These are phyloP conservation scores for Nansenia antarctica DNA, from an alignment of 2,113 vertebrate species.

Conservation along the genomic window DNA sequence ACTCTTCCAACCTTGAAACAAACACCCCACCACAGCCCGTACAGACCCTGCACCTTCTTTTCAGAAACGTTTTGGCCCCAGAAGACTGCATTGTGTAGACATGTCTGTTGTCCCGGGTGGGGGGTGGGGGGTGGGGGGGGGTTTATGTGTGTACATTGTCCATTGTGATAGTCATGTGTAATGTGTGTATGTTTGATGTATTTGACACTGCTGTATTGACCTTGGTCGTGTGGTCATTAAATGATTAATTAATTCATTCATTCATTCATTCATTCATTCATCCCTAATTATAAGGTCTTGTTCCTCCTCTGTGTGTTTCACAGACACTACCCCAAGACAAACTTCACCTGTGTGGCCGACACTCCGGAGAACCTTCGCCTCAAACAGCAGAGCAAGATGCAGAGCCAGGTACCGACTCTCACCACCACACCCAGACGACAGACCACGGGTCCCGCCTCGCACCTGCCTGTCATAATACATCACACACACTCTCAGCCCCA, in stretches of 20 bases:
- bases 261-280: too few species aligned
- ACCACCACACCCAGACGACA: not conserved
- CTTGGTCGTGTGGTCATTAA: too few species aligned
- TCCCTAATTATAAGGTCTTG: too few species aligned
- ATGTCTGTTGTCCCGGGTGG: slow-evolving; percentile 1
- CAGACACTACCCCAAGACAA: slow-evolving; percentile 97
- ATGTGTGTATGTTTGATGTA: too few species aligned
- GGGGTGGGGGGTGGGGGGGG: too few species aligned
- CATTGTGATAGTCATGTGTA: too few species aligned
- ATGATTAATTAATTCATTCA: too few species aligned
- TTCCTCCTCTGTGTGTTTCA: slow-evolving; percentile 28
- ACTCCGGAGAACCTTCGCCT: slow-evolving; percentile 97
- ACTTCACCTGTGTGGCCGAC: slow-evolving; percentile 94
- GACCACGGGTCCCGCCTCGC: not conserved
- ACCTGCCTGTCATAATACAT: not conserved
- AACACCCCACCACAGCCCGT: slow-evolving; percentile 17
- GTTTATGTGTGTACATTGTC: too few species aligned
- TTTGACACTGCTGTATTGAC: too few species aligned
- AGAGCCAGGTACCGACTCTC: slow-evolving; percentile 86
- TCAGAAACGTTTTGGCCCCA: slow-evolving; percentile 42
- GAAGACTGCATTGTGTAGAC: slow-evolving; percentile 34
- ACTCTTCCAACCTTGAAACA: slow-evolving; percentile 39
- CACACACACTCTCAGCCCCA: not conserved
- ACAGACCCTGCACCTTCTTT: slow-evolving; percentile 32
- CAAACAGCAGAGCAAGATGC: slow-evolving; percentile 95